Percentiles rank a stretch among this genome's conserved stretches.
phyloP scores from a whole-genome alignment of 2,113 vertebrate genomes.

The Heptranchias perlo region DNA sequence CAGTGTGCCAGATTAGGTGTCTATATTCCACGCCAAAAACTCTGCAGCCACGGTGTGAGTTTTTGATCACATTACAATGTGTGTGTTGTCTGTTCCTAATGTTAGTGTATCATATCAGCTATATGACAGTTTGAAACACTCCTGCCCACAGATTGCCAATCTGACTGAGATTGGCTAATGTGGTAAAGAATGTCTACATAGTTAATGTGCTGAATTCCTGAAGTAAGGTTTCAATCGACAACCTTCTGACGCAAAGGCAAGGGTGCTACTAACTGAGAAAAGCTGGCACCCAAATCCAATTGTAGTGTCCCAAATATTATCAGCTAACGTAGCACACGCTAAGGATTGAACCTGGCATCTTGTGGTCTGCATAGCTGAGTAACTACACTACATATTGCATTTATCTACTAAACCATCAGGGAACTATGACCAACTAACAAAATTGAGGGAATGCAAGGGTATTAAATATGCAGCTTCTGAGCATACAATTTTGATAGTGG shows the following conservation, averaged over 20 bases:
- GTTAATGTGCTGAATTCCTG: not conserved
- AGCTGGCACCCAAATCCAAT: not conserved
- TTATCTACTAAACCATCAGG: not conserved
- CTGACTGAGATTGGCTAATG: not conserved
- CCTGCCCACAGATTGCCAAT: not conserved
- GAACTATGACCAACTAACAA: not conserved
- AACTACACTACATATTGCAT: not conserved
- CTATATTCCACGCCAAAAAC: not conserved
- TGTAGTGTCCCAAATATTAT: not conserved
- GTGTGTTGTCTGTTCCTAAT: not conserved
- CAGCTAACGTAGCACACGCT: not conserved
- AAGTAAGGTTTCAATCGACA: not conserved
- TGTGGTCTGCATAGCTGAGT: not conserved
- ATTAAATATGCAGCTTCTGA: not conserved
- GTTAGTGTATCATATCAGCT: not conserved
- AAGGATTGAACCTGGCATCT: not conserved
- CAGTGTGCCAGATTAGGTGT: not conserved
- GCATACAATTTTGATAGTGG: not conserved
- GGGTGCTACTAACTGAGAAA: not conserved
- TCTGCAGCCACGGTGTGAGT: not conserved
- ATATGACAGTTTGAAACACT: not conserved
- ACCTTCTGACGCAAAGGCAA: not conserved
- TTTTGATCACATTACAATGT: not conserved
- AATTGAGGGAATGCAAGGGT: not conserved
- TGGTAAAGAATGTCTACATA: not conserved